Evolutionary conservation across 2,888 invertebrate genomes (phyloP), one percentile per base, ranked within the genome.

Genomic region (Drosophila testacea): DNA sequence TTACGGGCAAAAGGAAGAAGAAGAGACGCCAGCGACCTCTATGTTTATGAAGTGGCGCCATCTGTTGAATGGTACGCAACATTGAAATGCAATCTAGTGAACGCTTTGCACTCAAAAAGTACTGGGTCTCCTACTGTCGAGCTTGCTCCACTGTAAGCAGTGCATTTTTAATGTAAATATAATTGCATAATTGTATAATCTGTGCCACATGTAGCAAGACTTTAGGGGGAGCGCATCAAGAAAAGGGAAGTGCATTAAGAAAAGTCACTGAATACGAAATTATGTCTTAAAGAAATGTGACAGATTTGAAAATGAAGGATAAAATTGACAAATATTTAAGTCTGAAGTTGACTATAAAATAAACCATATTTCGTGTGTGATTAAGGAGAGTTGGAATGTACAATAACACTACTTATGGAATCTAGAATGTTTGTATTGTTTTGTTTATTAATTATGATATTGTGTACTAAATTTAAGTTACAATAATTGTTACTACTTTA

Each of bases 101-200:
- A n/a, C n/a, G n/a, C n/a, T n/a, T n/a, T n/a, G n/a, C n/a, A n/a
- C n/a, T n/a, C n/a, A n/a, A n/a, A n/a, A n/a, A n/a, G n/a, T n/a
- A n/a, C n/a, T n/a, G n/a, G n/a, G n/a, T n/a, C n/a, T n/a, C n/a
- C n/a, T n/a, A n/a, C n/a, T n/a, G n/a, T n/a, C n/a, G n/a, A n/a
- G n/a, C n/a, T n/a, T n/a, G n/a, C n/a, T n/a, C n/a, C n/a, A n/a
- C n/a, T n/a, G n/a, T n/a, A n/a, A n/a, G n/a, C n/a, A n/a, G n/a
- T n/a, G n/a, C n/a, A n/a, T n/a, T n/a, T 87, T 87, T 88, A 89
- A 84, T 84, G 87, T 87, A 78, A 76, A 86, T 81, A 86, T 88
- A 88, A 88, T 88, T 84, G 79, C 87, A 79, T 84, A 89, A 88
- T 88, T 88, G 72, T 77, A 81, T 85, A 85, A 85, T 87, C 84